Base-by-base conservation (phyloP, 2,797 vertebrate genomes). In the Crocidura indochinensis region DNA sequence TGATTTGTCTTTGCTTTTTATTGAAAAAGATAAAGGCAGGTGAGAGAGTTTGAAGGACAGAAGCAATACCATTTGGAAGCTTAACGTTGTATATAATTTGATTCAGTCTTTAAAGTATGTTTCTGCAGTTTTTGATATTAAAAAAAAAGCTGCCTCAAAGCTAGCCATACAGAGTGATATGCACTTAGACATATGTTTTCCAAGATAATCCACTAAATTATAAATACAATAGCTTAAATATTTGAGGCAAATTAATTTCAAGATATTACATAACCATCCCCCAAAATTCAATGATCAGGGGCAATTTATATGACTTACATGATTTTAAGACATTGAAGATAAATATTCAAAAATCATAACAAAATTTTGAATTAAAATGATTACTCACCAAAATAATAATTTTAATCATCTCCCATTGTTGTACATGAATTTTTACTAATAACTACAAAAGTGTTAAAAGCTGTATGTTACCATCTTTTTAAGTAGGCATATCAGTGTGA, bases 211-310 rank as follows among this genome's bases (percentile, higher is more conserved):
- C 47, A 62, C n/a, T 80, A 83, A 87, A 46, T 80, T 12, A 31
- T 90, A 84, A 90, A 81, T 68, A 79, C 9, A 53, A 22, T 88
- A 64, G 44, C 56, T 84, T 49, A 92, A 68, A 86, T 88, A 92
- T 46, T 46, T 81, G 12, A 87, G 24, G 24, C 80, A 14, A 84
- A 7, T 47, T 56, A 87, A 20, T 75, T 20, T 88, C 51, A 62
- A 78, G 79, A 72, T n/a, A 12, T 71, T 74, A 89, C 11, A 49
- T 3, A n/a, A 20, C 29, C 49, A 49, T 80, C 79, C 22, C 5
- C 19, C 86, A 49, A 29, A 88, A 3, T 8, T 91, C 84, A 85
- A 60, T 71, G 73, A 22, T 12, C 20, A n/a, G 20, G 1, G 19
- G 31, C 44, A 87, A 20, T 64, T 88, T 60, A 75, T 64, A 31